A percentile compares a stretch with the other conserved stretches of the same genome.
Conservation (phyloP, 2,888 invertebrate genomes). For the Lasioglossum vierecki region DNA sequence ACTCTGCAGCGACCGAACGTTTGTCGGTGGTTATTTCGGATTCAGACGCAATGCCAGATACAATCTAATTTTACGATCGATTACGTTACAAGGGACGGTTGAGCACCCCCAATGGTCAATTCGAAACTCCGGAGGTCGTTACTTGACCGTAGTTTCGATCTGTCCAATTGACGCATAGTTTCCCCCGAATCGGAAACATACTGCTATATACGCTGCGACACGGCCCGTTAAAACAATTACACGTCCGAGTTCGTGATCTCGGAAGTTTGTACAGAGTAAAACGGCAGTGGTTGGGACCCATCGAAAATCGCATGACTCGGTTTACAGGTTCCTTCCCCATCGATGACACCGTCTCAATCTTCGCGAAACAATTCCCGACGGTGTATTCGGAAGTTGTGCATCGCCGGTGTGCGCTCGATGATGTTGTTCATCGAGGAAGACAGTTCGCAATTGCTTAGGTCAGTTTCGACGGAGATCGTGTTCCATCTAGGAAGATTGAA, state of each 20-base stretch:
- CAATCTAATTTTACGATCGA: conserved; percentile 11
- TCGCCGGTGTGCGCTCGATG: conserved; percentile 25
- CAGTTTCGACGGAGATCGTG: neutral
- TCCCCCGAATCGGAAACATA: conserved; percentile 31
- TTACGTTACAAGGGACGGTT: conserved; percentile 14
- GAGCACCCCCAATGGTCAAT: conserved; percentile 1
- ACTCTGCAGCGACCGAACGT: neutral
- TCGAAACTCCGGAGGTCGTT: conserved; percentile 16
- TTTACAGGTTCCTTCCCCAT: conserved; percentile 32
- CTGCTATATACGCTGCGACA: conserved; percentile 40
- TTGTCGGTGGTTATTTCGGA: neutral
- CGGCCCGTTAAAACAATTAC: conserved; percentile 55
- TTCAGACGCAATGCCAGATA: neutral
- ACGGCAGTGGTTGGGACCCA: conserved; percentile 34
- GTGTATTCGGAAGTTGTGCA: neutral
- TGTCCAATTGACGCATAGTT: conserved; percentile 50
- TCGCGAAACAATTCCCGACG: neutral
- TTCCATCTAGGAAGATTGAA: conserved; percentile 3
- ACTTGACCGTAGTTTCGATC: conserved; percentile 38
- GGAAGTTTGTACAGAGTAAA: conserved; percentile 38
- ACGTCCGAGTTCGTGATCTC: conserved; percentile 56
- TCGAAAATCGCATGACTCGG: conserved; percentile 43
- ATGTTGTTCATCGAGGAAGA: conserved; percentile 43
- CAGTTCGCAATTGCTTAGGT: conserved; percentile 46
- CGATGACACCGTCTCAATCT: neutral